These are phyloP conservation scores for Myiothlypis coronata DNA, from an alignment of 2,797 vertebrate genomes.

Conservation along the genomic window DNA sequence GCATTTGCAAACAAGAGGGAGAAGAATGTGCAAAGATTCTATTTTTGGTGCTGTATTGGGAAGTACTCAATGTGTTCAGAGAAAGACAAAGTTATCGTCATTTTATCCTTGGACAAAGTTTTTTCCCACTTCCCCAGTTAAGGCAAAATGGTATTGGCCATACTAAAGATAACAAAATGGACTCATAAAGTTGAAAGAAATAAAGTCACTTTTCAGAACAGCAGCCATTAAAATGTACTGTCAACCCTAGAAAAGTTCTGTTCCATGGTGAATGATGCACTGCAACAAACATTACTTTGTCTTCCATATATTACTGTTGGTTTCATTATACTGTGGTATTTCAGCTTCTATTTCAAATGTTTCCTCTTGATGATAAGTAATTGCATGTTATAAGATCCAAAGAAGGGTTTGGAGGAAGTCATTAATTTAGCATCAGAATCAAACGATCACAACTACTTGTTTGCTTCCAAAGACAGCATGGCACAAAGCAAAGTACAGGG, in stretches of 20 bases:
- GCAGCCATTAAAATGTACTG: neutral
- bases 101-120: neutral
- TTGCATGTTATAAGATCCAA: neutral
- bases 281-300: neutral
- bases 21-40: neutral
- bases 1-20: conserved; percentile 23
- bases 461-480: neutral
- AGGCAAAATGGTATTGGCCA: neutral
- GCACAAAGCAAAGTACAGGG: neutral
- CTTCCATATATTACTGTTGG: neutral
- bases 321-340: neutral
- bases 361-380: neutral
- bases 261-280: neutral
- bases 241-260: neutral
- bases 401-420: neutral
- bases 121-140: neutral
- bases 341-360: neutral
- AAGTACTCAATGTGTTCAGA: neutral
- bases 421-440: neutral
- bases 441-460: neutral
- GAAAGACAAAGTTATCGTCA: neutral
- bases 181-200: neutral
- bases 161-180: neutral
- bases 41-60: neutral
- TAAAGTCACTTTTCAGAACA: neutral